Conservation (phyloP, 2,888 invertebrate species). For the Xestia xanthographa region DNA sequence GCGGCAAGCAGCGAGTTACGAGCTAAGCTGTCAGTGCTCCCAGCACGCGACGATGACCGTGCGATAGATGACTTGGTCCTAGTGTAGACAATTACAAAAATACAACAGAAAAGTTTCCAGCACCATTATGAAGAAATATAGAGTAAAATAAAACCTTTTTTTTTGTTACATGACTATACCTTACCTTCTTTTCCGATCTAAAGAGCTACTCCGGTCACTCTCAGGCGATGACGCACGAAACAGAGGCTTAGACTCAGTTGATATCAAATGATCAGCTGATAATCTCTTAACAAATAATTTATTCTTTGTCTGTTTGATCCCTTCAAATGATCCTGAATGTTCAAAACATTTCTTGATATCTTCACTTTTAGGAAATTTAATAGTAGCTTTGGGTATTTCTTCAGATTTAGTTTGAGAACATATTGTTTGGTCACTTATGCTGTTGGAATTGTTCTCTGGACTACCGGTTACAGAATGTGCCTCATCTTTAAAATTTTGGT, state of each 20-base stretch:
- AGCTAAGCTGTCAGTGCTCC: constrained; percentile 92
- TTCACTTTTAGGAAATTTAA: constrained; percentile 85
- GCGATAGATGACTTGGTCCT: constrained; percentile 86
- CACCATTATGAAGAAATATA: constrained; percentile 49
- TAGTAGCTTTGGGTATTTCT: constrained; percentile 85
- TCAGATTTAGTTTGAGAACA: constrained; percentile 83
- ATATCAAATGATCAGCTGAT: constrained; percentile 88
- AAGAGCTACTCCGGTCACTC: constrained; percentile 87
- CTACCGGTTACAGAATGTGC: constrained; percentile 81
- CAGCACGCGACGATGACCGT: constrained; percentile 84
- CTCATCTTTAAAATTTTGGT: constrained; percentile 79
- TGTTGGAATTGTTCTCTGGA: constrained; percentile 84
- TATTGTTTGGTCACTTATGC: constrained; percentile 82
- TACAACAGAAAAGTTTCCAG: constrained; percentile 46
- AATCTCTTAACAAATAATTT: constrained; percentile 88
- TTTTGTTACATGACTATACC: neutral
- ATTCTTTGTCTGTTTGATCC: constrained; percentile 84
- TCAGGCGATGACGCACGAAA: constrained; percentile 87
- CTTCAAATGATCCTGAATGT: constrained; percentile 88
- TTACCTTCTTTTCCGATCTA: constrained; percentile 87
- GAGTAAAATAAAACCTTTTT: constrained; percentile 18
- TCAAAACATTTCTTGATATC: constrained; percentile 85
- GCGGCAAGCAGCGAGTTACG: constrained; percentile 94
- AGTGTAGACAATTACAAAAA: constrained; percentile 67
- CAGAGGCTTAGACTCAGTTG: constrained; percentile 84